Evolutionary conservation across 2,888 invertebrate species (phyloP), one percentile per base, ranked within the genome.

Genomic region (Mongoloraphidia duomilia): DNA sequence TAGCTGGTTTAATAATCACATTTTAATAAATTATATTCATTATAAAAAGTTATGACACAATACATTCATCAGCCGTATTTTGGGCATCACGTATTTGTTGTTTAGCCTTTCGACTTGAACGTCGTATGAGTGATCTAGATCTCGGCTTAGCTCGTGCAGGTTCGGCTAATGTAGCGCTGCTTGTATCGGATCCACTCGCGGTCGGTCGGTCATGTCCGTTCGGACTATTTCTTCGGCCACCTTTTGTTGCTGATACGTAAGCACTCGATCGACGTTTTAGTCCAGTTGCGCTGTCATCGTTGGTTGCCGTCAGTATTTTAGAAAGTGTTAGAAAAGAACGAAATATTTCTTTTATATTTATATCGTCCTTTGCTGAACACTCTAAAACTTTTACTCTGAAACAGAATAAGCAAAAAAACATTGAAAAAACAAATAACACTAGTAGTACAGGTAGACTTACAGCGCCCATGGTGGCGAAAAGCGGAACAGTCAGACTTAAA

Each of bases 361-460:
- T 76, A 64, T 86, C 84, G 61, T 83, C 83, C 64, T 84, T 85
- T 12, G 85, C 85, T 44, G 84, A 87, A 65, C 82, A 86, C 65
- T 82, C 86, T 59, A 84, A 69, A 43, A 85, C 79, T 65, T 84
- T 82, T 50, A 79, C 81, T 58, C 84, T 81, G 72, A 3, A 70
- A 67, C 3, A 26, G 36, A 26, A 26, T 26, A 26, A 26, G 26
- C 6, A 26, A 26, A 26, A n/a, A 40, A 13, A 33, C 11, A 10
- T 12, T 13, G 10, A 48, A 9, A 9, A 11, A 2, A 48, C n/a
- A 48, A 26, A 6, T n/a, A n/a, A n/a, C n/a, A n/a, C n/a, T n/a
- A n/a, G n/a, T n/a, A n/a, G n/a, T n/a, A n/a, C n/a, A n/a, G n/a
- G n/a, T n/a, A n/a, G 17, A 17, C 17, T 17, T 17, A 17, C 17